Conservation (phyloP, 2,113 vertebrate genomes). For the Macrotus californicus region DNA sequence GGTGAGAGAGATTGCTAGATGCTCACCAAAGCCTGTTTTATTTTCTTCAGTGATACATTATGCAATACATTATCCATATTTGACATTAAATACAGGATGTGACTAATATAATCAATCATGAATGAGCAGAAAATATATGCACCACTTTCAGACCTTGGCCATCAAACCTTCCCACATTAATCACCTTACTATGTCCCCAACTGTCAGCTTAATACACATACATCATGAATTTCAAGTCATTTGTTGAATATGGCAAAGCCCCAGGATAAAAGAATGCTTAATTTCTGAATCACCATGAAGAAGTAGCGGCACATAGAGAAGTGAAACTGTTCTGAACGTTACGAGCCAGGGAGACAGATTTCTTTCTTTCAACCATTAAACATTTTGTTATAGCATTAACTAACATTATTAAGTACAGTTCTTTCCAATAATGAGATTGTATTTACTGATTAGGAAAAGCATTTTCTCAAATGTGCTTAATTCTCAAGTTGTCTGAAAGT, state of each 20-base stretch:
- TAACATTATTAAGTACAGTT: background rate
- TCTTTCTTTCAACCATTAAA: background rate
- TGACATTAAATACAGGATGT: background rate
- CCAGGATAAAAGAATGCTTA: background rate
- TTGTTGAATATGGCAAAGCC: background rate
- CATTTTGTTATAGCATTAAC: background rate
- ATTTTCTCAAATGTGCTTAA: background rate
- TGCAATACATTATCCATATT: background rate
- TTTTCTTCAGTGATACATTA: background rate
- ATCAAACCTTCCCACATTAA: background rate
- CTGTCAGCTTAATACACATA: background rate
- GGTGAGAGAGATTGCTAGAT: background rate
- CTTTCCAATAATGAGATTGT: background rate
- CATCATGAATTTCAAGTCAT: background rate
- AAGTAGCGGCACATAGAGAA: background rate
- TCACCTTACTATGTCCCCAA: background rate
- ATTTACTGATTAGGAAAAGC: background rate
- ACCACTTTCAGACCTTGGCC: background rate
- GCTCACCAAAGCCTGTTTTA: background rate
- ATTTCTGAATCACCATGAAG: background rate
- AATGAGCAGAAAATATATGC: background rate
- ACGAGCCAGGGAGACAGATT: background rate
- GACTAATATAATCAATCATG: background rate
- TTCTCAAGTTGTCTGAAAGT: background rate
- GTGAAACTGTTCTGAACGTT: background rate